Percentiles rank a stretch among this genome's conserved stretches.
Conservation (phyloP, 2,113 vertebrate species). For the Tonatia bakeri region DNA sequence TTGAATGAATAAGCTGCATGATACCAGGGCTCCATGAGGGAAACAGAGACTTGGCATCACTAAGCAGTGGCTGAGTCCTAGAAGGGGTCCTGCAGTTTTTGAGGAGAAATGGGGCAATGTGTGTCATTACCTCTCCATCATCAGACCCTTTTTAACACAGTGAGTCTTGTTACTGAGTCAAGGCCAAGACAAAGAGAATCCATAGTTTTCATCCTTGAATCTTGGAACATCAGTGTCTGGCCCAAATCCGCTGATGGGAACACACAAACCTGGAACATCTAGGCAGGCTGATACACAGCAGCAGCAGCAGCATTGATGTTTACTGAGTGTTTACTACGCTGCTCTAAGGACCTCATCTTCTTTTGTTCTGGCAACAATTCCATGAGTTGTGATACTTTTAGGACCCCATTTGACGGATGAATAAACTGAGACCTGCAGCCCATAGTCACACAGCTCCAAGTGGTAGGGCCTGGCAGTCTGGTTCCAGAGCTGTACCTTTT, state of each 20-base stretch:
- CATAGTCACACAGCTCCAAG: not conserved
- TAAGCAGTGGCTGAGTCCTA: not conserved
- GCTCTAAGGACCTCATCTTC: not conserved
- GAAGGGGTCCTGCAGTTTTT: not conserved
- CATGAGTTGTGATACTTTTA: not conserved
- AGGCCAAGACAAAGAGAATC: not conserved
- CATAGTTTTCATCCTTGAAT: not conserved
- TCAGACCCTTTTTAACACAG: not conserved
- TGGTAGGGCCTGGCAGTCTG: not conserved
- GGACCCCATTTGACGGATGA: not conserved
- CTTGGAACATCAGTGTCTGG: not conserved
- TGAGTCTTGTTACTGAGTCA: not conserved
- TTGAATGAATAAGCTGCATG: not conserved
- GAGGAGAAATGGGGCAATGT: not conserved
- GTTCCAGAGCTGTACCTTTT: not conserved
- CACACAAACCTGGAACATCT: not conserved
- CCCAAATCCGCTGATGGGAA: not conserved
- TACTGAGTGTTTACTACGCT: not conserved
- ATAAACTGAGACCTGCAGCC: not conserved
- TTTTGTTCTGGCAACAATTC: not conserved
- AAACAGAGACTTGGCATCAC: rapidly evolving
- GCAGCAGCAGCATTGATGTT: rapidly evolving
- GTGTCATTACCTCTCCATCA: no score
- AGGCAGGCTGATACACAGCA: rapidly evolving
- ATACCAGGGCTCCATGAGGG: not conserved